phyloP scores from a whole-genome alignment of 1,140 invertebrate genomes.

The Calliopsis andreniformis region DNA sequence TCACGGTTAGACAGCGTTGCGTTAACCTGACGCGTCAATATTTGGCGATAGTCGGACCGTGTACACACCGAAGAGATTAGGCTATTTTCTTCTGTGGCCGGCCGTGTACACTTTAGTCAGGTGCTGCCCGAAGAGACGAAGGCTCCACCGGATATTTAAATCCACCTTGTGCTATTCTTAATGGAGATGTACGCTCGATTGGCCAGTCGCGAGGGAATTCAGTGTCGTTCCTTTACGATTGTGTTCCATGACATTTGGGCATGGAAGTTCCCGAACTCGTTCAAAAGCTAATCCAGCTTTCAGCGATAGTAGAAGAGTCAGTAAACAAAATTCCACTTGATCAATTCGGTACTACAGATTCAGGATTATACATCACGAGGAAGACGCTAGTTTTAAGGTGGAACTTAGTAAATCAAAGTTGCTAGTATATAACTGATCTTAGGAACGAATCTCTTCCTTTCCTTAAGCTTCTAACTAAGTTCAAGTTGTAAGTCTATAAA shows the following conservation, averaged over 20 bases:
- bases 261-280: background rate
- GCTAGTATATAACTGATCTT: too few relatives aligned
- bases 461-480: too few relatives aligned
- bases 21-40: constrained; percentile 48
- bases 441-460: too few relatives aligned
- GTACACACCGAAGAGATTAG: constrained; percentile 60
- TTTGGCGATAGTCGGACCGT: constrained; percentile 27
- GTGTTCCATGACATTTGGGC: constrained; percentile 2
- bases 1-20: background rate
- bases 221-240: constrained; percentile 29
- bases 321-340: too few relatives aligned
- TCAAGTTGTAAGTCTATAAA: too few relatives aligned
- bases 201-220: constrained; percentile 52
- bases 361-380: too few relatives aligned
- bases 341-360: background rate
- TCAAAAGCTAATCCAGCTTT: too few relatives aligned
- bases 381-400: too few relatives aligned
- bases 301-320: too few relatives aligned
- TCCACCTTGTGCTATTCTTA: constrained; percentile 69
- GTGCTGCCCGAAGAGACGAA: constrained; percentile 52
- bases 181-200: constrained; percentile 51
- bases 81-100: constrained; percentile 63
- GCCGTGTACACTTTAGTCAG: constrained; percentile 55
- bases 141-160: constrained; percentile 67
- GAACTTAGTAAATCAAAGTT: too few relatives aligned